Conservation (phyloP, 2,797 vertebrate genomes). For the Cryptoprocta ferox region DNA sequence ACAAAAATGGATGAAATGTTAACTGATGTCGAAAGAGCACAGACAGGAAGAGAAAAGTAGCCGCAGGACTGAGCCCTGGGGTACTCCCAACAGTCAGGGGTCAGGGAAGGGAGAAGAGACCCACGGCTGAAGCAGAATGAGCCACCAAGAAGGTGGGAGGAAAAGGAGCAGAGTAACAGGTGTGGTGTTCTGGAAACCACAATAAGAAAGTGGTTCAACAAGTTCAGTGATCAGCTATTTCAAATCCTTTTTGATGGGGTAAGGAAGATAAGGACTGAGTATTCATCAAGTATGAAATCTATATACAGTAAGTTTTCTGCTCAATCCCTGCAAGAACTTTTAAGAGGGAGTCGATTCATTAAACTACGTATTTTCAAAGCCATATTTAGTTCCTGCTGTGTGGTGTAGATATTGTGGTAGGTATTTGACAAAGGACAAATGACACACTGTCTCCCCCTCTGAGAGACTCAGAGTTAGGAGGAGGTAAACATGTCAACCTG, state of each 20-base stretch:
- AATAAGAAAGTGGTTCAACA: not conserved
- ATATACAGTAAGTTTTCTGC: not conserved
- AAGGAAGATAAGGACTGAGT: not conserved
- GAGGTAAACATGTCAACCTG: not conserved
- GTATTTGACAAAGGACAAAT: not conserved
- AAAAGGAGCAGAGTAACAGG: not conserved
- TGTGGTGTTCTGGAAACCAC: not conserved
- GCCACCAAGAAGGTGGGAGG: not conserved
- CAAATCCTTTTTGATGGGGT: not conserved
- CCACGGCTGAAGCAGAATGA: not conserved
- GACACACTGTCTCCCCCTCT: not conserved
- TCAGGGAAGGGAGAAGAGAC: constrained; percentile 5
- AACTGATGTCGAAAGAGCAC: not conserved
- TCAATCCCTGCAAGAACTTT: not conserved
- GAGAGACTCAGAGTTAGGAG: not conserved
- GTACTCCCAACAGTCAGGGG: not conserved
- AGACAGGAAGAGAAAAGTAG: not conserved
- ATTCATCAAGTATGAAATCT: not conserved
- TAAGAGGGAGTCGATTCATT: not conserved
- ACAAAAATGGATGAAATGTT: not conserved
- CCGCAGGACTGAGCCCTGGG: not conserved
- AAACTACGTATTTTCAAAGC: constrained; percentile 36
- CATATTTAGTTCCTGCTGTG: constrained; percentile 21
- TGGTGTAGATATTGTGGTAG: not conserved
- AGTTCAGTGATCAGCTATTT: not conserved